These are phyloP conservation scores for Wasmannia auropunctata DNA, from an alignment of 1,140 invertebrate species.

Conservation along the genomic window DNA sequence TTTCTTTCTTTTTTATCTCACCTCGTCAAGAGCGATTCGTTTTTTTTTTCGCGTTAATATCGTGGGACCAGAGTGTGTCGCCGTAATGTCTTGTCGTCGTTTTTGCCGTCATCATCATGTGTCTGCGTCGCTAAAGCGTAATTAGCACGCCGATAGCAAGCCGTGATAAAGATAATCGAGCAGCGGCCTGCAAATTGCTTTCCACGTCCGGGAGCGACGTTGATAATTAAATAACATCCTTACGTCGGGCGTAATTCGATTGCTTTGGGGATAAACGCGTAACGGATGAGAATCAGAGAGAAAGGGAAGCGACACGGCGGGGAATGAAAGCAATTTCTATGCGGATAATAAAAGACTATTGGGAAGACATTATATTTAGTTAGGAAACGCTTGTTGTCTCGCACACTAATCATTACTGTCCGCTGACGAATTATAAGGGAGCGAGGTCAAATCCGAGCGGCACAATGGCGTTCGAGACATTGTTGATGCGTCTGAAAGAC, in stretches of 20 bases:
- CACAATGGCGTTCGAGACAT: not conserved
- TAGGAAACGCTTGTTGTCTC: not conserved
- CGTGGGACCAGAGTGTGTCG: conserved; percentile 17
- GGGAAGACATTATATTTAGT: not conserved
- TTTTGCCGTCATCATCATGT: conserved; percentile 43
- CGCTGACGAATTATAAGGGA: not conserved
- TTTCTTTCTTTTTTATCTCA: not conserved
- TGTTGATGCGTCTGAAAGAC: not conserved
- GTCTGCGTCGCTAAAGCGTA: conserved; percentile 35
- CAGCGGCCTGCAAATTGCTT: conserved; percentile 50
- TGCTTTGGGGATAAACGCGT: conserved; percentile 40
- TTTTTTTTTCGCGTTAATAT: not conserved
- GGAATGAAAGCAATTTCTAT: conserved; percentile 20
- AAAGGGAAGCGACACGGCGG: not conserved
- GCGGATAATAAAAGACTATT: conserved; percentile 20
- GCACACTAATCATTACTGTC: not conserved
- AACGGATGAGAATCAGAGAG: conserved; percentile 19
- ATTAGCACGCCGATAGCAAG: conserved; percentile 47
- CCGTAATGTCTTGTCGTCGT: not conserved
- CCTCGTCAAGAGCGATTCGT: not conserved
- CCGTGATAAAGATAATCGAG: conserved; percentile 46
- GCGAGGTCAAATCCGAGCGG: not conserved
- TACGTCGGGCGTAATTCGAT: conserved; percentile 47
- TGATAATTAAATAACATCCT: conserved; percentile 47
- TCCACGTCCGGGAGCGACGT: conserved; percentile 45